phyloP scores from a whole-genome alignment of 1,140 invertebrate genomes.

The Oreohelix idahoensis region DNA sequence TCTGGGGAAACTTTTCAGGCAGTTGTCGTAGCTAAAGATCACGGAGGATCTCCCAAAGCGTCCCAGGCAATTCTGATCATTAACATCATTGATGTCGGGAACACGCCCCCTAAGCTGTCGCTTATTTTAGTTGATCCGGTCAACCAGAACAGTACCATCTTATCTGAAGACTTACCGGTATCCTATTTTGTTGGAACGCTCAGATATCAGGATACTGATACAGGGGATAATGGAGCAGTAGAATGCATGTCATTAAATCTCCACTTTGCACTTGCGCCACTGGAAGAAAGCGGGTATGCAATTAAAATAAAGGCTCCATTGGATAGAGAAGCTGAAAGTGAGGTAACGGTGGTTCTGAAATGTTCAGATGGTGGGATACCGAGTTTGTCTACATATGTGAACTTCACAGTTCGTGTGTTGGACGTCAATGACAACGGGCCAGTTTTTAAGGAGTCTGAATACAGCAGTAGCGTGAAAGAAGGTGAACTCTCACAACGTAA shows the following conservation, averaged over 20 bases:
- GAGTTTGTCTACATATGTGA: constrained; percentile 46
- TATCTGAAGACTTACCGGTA: constrained; percentile 90
- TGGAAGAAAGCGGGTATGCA: constrained; percentile 31
- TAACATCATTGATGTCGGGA: constrained; percentile 38
- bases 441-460: constrained; percentile 49
- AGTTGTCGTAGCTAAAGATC: constrained; percentile 46
- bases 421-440: constrained; percentile 57
- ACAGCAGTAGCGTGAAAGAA: constrained; percentile 48
- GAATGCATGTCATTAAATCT: constrained; percentile 74
- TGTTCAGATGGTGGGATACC: constrained; percentile 82
- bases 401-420: constrained; percentile 62
- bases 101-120: constrained; percentile 37
- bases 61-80: constrained; percentile 33
- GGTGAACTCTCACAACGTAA: constrained; percentile 23
- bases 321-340: constrained; percentile 86
- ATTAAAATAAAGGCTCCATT: constrained; percentile 75
- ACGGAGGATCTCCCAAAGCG: constrained; percentile 33
- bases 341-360: constrained; percentile 88
- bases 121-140: constrained; percentile 37
- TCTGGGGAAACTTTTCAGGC: constrained; percentile 37
- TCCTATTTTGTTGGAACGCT: constrained; percentile 89
- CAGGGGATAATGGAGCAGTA: constrained; percentile 84
- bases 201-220: constrained; percentile 89
- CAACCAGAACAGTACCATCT: constrained; percentile 74
- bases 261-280: constrained; percentile 21